Evolutionary conservation across 2,113 vertebrate genomes (phyloP).

Genomic region (Leuciscus idus): DNA sequence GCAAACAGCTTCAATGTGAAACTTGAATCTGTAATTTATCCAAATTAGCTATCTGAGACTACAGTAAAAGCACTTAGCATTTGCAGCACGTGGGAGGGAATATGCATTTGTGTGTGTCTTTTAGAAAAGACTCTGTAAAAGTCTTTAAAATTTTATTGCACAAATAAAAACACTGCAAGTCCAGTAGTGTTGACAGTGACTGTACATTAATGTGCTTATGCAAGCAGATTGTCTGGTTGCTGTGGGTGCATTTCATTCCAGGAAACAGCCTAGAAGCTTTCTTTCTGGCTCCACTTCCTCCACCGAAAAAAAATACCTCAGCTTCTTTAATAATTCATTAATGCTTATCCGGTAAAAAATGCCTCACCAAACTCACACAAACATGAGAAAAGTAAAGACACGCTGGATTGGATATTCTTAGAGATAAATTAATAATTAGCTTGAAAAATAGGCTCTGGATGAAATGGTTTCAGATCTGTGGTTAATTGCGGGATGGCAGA

Average conservation of each 20-base stretch:
- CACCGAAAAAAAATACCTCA: conserved; percentile 24
- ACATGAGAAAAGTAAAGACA: conserved; percentile 17
- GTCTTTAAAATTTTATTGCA: neutral
- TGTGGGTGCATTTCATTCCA: conserved; percentile 37
- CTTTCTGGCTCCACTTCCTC: conserved; percentile 38
- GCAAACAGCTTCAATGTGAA: neutral
- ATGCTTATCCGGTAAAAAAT: conserved; percentile 23
- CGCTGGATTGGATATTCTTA: conserved; percentile 7
- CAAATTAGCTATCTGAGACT: neutral
- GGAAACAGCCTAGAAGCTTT: conserved; percentile 34
- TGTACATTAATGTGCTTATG: conserved; percentile 47
- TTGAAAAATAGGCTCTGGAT: neutral
- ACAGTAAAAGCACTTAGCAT: conserved; percentile 5
- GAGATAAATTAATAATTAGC: conserved; percentile 16
- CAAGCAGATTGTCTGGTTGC: conserved; percentile 33
- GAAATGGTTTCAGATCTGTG: neutral
- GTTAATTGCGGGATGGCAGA: neutral
- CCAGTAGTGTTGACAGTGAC: conserved; percentile 30
- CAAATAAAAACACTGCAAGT: conserved; percentile 14
- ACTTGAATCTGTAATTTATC: conserved; percentile 2
- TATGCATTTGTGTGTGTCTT: neutral
- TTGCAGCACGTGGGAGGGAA: neutral
- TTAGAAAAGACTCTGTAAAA: conserved; percentile 11
- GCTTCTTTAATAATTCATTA: conserved; percentile 40
- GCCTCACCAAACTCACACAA: conserved; percentile 11